Evolutionary conservation across 2,797 vertebrate genomes (phyloP).

Genomic region (Bothrops alternatus): DNA sequence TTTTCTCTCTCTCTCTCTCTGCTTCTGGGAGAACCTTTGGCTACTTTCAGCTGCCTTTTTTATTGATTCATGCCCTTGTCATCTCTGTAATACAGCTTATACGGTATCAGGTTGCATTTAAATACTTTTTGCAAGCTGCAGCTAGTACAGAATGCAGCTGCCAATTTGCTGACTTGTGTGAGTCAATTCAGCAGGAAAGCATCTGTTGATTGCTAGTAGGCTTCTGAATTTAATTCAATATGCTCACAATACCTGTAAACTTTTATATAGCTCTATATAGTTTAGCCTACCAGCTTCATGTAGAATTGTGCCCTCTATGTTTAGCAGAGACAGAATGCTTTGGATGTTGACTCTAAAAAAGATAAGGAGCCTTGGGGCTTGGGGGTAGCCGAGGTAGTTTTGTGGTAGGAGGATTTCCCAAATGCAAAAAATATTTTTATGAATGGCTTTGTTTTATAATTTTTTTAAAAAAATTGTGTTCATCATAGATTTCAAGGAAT

Average conservation of each 20-base stretch:
- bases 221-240: background rate
- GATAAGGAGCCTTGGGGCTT: background rate
- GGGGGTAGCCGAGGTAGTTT: background rate
- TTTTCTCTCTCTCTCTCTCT: background rate
- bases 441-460: background rate
- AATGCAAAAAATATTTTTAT: background rate
- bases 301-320: background rate
- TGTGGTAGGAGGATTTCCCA: background rate
- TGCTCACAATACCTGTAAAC: background rate
- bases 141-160: background rate
- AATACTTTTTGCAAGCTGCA: background rate
- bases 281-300: background rate
- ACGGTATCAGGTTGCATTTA: background rate
- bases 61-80: background rate
- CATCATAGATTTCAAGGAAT: background rate
- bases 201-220: background rate
- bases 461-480: background rate
- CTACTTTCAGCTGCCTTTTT: background rate
- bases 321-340: background rate
- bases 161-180: background rate
- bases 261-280: background rate
- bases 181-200: background rate
- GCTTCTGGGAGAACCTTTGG: background rate
- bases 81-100: background rate
- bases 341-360: background rate